Base-by-base conservation (phyloP, 2,113 vertebrate genomes). In the Xenopus laevis region DNA sequence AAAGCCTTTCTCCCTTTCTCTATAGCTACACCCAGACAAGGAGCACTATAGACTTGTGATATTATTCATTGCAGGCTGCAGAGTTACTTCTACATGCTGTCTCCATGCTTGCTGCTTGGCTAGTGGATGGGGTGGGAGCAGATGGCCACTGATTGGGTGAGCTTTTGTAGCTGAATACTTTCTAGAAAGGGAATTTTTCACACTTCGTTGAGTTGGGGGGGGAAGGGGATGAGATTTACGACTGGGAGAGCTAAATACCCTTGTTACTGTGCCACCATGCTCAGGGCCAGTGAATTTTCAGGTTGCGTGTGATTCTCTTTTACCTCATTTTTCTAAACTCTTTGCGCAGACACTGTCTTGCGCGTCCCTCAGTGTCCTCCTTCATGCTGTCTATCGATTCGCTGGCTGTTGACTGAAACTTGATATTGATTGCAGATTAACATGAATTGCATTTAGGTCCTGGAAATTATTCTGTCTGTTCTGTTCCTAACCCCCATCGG, bases 131-230 rank as follows among this genome's bases (percentile, higher is more conserved):
- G 81, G 86, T 82, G 84, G 89, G 90, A 94, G 91, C 93, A 94
- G 94, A 95, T 95, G 94, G 94, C 90, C 86, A 82, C 91, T 92
- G 92, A 92, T 90, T 91, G 91, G 89, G 91, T 84, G 87, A 91
- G 91, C 91, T 27, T 92, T 89, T 91, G 92, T 92, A 86, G 85
- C 89, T 90, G 88, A 91, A 89, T 91, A 92, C 89, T 93, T 91
- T 93, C 92, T 92, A 90, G 91, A 89, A 89, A 93, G 89, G 86
- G 89, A 86, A 89, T 91, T 93, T 86, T 89, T 88, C 90, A 93
- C 90, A 93, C 91, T 91, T 90, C 83, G 69, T 84, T 92, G 89
- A 86, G 85, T 91, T 92, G 87, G 84, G 87, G 84, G 85, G 87
- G 86, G 4, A 88, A 90, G 87, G 84, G 77, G 84, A 79, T 79